These are phyloP conservation scores for Picus viridis DNA, from an alignment of 2,797 vertebrate genomes.

Conservation along the genomic window DNA sequence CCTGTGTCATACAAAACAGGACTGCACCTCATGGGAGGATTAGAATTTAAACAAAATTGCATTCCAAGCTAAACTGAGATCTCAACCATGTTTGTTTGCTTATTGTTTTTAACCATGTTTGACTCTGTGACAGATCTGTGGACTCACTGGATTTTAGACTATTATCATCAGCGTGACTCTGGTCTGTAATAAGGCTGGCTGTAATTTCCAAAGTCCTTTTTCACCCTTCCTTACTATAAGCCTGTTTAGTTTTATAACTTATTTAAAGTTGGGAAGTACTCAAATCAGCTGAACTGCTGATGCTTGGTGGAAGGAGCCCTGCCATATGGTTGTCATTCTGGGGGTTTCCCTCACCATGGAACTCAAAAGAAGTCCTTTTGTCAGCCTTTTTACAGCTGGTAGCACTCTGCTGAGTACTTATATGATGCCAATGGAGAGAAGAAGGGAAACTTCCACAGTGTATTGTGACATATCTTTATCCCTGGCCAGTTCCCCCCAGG, in stretches of 20 bases:
- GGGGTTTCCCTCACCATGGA: accelerated
- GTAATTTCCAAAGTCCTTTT: background rate
- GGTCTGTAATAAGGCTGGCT: background rate
- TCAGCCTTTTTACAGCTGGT: background rate
- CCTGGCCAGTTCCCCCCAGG: background rate
- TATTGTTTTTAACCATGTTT: background rate
- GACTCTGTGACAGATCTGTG: background rate
- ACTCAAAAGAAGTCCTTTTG: background rate
- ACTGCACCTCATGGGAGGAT: background rate
- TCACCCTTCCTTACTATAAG: background rate
- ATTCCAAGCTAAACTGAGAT: background rate
- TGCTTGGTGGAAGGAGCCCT: background rate
- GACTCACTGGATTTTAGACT: background rate
- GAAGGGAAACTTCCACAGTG: background rate
- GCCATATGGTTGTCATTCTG: background rate
- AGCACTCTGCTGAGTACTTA: background rate
- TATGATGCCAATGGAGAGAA: background rate
- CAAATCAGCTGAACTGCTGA: background rate
- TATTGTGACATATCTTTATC: background rate
- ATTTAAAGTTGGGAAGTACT: background rate
- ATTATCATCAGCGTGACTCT: background rate
- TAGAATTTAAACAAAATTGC: background rate
- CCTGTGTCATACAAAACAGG: background rate
- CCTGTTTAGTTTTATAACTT: background rate
- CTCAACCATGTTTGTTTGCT: background rate